Conservation (phyloP, 2,888 invertebrate species). For the Toxonevra muliebris region DNA sequence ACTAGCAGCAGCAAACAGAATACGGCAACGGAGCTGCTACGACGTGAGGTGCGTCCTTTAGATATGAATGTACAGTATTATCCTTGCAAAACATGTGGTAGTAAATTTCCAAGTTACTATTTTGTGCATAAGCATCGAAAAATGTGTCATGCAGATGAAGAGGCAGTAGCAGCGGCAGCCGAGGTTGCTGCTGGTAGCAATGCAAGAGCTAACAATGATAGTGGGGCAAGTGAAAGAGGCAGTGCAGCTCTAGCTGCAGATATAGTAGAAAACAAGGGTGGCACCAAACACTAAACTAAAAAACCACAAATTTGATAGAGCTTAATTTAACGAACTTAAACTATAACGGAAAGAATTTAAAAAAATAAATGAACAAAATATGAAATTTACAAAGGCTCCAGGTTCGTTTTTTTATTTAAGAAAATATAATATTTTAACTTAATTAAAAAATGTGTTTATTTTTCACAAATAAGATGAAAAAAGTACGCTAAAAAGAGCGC, state of each 20-base stretch:
- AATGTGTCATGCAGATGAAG: conserved; percentile 76
- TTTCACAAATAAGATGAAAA: conserved; percentile 1
- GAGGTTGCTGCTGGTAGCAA: conserved; percentile 14
- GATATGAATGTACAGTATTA: conserved; percentile 89
- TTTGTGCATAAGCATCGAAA: conserved; percentile 93
- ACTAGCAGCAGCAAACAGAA: conserved; percentile 26
- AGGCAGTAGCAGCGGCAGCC: conserved; percentile 35
- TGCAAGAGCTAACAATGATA: conserved; percentile 28
- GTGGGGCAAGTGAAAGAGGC: not conserved
- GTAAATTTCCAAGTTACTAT: conserved; percentile 92
- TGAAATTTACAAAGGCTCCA: not conserved
- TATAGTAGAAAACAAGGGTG: conserved; percentile 22
- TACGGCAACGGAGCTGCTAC: conserved; percentile 51
- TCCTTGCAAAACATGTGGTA: conserved; percentile 92
- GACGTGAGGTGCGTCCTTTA: conserved; percentile 72
- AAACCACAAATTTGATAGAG: conserved; percentile 39
- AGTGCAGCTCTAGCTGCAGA: conserved; percentile 11
- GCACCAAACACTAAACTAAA: conserved; percentile 7
- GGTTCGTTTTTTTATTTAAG: not conserved
- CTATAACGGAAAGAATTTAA: not conserved
- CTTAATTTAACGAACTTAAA: conserved; percentile 10
- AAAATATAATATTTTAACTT: conserved; percentile 25
- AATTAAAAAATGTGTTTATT: conserved; percentile 25
- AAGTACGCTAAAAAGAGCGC: not conserved
- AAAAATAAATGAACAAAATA: conserved; percentile 6